phyloP scores from a whole-genome alignment of 1,140 invertebrate genomes.

The Pectinophora gossypiella region DNA sequence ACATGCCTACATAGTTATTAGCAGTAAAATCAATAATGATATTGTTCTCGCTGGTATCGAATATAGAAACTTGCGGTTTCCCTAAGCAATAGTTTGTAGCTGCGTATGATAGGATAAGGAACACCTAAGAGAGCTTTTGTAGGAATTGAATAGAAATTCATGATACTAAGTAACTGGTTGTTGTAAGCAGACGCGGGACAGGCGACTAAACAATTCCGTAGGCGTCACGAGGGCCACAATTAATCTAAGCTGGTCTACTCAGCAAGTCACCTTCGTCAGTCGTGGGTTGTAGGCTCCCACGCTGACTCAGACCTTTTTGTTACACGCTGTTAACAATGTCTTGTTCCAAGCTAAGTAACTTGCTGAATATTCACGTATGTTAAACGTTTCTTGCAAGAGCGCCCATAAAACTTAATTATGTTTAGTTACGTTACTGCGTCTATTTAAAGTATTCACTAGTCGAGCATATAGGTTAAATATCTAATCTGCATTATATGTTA shows the following conservation, averaged over 20 bases:
- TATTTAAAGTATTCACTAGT: neutral
- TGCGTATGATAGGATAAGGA: too few relatives aligned
- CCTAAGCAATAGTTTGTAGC: too few relatives aligned
- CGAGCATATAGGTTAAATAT: too few relatives aligned
- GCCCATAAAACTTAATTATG: constrained; percentile 22
- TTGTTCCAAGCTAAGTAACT: constrained; percentile 24
- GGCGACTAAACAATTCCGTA: constrained; percentile 13
- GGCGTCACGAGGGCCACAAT: constrained; percentile 35
- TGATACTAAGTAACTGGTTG: too few relatives aligned
- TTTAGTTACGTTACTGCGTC: constrained; percentile 7
- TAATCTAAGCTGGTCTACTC: constrained; percentile 37
- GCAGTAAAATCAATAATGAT: too few relatives aligned
- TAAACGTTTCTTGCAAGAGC: constrained; percentile 26
- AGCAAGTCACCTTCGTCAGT: constrained; percentile 38
- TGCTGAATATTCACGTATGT: constrained; percentile 50
- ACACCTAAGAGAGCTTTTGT: too few relatives aligned
- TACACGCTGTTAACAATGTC: constrained; percentile 28
- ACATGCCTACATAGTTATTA: too few relatives aligned
- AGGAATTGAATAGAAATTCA: too few relatives aligned
- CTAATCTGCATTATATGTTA: too few relatives aligned
- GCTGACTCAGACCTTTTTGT: constrained; percentile 44
- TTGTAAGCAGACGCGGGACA: too few relatives aligned
- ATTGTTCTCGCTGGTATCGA: too few relatives aligned
- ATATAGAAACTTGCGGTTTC: too few relatives aligned
- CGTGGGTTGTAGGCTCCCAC: constrained; percentile 46